These are phyloP conservation scores for Anas platyrhynchos DNA, from an alignment of 2,113 vertebrate genomes.

Conservation along the genomic window DNA sequence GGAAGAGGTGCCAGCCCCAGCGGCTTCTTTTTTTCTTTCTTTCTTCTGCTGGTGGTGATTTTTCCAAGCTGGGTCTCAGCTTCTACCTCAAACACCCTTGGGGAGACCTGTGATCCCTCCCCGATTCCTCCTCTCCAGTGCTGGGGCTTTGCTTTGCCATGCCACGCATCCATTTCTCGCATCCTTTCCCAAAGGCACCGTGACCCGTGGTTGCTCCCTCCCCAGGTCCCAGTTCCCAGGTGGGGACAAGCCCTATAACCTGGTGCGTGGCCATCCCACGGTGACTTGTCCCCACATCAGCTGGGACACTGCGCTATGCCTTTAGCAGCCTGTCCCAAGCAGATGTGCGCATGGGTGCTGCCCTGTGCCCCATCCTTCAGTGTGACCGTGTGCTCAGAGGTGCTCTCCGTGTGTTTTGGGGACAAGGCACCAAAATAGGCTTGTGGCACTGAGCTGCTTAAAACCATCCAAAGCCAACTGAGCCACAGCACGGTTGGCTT, in stretches of 20 bases:
- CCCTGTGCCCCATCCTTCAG: background rate
- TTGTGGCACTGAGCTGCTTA: background rate
- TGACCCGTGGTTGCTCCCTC: background rate
- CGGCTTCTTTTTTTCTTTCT: background rate
- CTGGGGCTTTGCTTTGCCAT: accelerated
- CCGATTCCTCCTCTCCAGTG: background rate
- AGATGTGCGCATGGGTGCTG: background rate
- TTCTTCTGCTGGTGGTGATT: background rate
- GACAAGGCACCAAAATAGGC: background rate
- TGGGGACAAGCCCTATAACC: background rate
- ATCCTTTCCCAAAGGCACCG: background rate
- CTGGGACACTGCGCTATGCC: background rate
- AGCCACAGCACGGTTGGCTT: no score
- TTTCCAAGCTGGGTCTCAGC: background rate
- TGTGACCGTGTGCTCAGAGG: background rate
- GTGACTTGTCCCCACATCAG: background rate
- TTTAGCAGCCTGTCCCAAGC: background rate
- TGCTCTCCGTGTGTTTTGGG: background rate
- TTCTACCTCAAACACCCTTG: background rate
- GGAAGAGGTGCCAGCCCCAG: background rate
- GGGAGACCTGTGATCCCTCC: background rate
- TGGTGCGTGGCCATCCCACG: no score
- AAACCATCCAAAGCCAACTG: background rate
- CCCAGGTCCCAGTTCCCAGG: background rate
- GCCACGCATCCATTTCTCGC: accelerated